Evolutionary conservation across 2,113 vertebrate species (phyloP), one percentile per base, ranked within the genome.

Genomic region (Spheniscus mendiculus): DNA sequence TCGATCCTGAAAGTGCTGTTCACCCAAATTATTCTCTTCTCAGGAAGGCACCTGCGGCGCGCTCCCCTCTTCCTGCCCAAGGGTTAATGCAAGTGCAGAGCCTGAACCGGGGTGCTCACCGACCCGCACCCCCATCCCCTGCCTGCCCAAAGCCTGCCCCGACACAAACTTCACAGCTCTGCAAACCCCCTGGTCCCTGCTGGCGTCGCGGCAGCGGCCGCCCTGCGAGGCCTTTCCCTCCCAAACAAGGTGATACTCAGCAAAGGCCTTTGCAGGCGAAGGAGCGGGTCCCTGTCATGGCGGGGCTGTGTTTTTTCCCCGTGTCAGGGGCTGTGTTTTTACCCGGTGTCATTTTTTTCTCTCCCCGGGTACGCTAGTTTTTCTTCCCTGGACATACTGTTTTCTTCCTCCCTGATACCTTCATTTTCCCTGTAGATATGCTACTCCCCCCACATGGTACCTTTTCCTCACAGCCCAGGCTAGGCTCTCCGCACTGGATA

Each of bases 391-490:
- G 8, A 6, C 50, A 6, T 1, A 14, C 18, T 6, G 4, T 1
- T 2, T 53, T 84, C 50, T 42, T 11, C 23, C 26, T 44, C 21
- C 21, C 3, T 0, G 6, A 2, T 2, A 29, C 0, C 0, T 36
- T 6, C 3, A 7, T 53, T 71, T n/a, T 61, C 7, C 22, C 44
- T 7, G 22, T 12, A 16, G 32, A 34, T 8, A 4, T 3, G 3
- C 19, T 36, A 0, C 10, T 21, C 3, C 16, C 3, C 4, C 10
- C 12, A 15, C 3, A n/a, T 0, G 0, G 19, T 4, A 4, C 30
- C 25, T n/a, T 59, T 15, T 7, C 40, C 66, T 47, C 23, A 11
- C 19, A 16, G 58, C 58, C 34, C 10, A 14, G 58, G 58, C 58
- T 36, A 16, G 4, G 5, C 58, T 34, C 3, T 34, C 38, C 56